A percentile compares a stretch with the other conserved stretches of the same genome.
phyloP scores from a whole-genome alignment of 2,888 invertebrate genomes.

The Heliconius ethilla region DNA sequence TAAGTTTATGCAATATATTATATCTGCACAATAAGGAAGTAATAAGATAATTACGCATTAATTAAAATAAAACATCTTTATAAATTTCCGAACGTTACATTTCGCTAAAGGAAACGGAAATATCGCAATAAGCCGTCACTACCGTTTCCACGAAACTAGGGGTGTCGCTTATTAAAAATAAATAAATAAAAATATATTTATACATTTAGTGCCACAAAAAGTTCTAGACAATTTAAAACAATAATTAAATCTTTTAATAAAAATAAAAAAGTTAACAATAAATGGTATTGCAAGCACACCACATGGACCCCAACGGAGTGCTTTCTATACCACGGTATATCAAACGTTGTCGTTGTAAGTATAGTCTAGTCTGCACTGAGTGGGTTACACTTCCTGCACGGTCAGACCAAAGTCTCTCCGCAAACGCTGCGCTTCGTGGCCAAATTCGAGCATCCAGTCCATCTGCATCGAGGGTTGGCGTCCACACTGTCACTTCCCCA shows the following conservation, averaged over 20 bases:
- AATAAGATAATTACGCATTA: background rate
- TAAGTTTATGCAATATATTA: background rate
- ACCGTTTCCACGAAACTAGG: slow-evolving; percentile 49
- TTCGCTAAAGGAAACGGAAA: slow-evolving; percentile 46
- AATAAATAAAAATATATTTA: background rate
- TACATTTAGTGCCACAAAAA: background rate
- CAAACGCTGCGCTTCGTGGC: slow-evolving; percentile 90
- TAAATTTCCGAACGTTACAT: slow-evolving; percentile 42
- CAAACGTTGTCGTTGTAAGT: slow-evolving; percentile 84
- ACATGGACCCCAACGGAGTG: slow-evolving; percentile 87
- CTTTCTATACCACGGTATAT: slow-evolving; percentile 82
- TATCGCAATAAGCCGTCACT: slow-evolving; percentile 37
- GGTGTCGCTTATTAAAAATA: slow-evolving; percentile 32
- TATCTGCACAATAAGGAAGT: background rate
- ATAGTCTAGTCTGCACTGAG: slow-evolving; percentile 84
- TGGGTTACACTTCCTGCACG: slow-evolving; percentile 70
- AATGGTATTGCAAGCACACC: slow-evolving; percentile 87
- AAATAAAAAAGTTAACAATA: slow-evolving; percentile 67
- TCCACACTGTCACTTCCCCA: slow-evolving; percentile 92
- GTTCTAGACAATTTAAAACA: background rate
- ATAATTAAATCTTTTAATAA: background rate
- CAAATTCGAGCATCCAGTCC: slow-evolving; percentile 88
- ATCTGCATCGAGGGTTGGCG: slow-evolving; percentile 86
- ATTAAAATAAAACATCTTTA: background rate
- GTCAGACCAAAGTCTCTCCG: slow-evolving; percentile 89